A percentile compares a stretch with the other conserved stretches of the same genome.
phyloP scores from a whole-genome alignment of 2,797 vertebrate genomes.

The Arctocebus calabarensis region DNA sequence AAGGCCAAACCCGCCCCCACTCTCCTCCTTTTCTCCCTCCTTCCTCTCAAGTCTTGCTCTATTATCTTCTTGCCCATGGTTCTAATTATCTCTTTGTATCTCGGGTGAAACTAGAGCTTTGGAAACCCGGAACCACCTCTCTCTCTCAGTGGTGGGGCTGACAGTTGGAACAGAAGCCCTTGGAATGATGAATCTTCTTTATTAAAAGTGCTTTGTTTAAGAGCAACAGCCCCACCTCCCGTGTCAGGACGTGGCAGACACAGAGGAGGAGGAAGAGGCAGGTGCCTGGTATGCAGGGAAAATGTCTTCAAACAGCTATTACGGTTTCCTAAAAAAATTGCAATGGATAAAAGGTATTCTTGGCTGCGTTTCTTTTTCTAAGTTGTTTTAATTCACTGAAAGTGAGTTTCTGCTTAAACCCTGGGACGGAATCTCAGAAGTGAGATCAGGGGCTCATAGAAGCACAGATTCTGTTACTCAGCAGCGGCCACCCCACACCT shows the following conservation, averaged over 20 bases:
- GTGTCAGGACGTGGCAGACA: neutral
- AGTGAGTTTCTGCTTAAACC: neutral
- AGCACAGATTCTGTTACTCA: neutral
- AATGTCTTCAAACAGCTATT: neutral
- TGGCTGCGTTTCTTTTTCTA: neutral
- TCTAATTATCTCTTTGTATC: conserved; percentile 50
- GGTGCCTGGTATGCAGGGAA: neutral
- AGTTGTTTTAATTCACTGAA: neutral
- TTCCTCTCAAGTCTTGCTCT: neutral
- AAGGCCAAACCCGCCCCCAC: neutral
- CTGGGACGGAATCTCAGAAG: too few species aligned
- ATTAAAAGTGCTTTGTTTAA: conserved; percentile 58
- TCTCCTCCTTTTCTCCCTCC: neutral
- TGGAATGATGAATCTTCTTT: conserved; percentile 32
- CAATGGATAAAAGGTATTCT: neutral
- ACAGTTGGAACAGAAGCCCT: conserved; percentile 29
- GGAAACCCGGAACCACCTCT: neutral
- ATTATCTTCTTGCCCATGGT: neutral
- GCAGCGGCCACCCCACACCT: accelerated
- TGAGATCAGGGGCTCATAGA: accelerated
- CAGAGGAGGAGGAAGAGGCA: neutral
- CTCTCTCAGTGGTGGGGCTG: neutral
- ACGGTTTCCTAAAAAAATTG: too few species aligned
- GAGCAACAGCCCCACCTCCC: neutral
- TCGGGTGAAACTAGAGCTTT: neutral